These are phyloP conservation scores for Erynnis tages DNA, from an alignment of 2,888 invertebrate species.

Conservation along the genomic window DNA sequence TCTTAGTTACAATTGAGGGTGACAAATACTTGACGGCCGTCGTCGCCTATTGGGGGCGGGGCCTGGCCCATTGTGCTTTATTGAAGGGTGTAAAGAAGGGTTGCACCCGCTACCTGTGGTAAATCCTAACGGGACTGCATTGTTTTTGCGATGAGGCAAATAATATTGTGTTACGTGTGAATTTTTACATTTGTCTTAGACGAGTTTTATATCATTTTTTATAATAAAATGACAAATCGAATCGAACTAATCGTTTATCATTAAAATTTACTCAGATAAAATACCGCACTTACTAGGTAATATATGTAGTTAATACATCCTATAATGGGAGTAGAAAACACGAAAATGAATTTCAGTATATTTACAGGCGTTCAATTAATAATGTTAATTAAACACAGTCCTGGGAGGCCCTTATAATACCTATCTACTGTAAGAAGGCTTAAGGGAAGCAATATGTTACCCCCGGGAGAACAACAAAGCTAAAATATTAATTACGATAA, in stretches of 20 bases:
- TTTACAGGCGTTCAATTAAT: too few relatives aligned
- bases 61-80: slow-evolving; percentile 24
- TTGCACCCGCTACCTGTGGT: slow-evolving; percentile 36
- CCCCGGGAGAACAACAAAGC: too few relatives aligned
- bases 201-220: not conserved
- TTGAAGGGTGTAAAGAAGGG: slow-evolving; percentile 28
- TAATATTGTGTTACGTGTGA: slow-evolving; percentile 20
- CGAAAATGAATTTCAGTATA: too few relatives aligned
- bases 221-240: not conserved
- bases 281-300: too few relatives aligned
- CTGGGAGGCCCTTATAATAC: too few relatives aligned
- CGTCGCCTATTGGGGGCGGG: slow-evolving; percentile 32
- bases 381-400: too few relatives aligned
- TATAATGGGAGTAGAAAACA: too few relatives aligned
- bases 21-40: slow-evolving; percentile 26
- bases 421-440: too few relatives aligned
- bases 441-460: too few relatives aligned
- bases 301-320: too few relatives aligned
- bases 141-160: slow-evolving; percentile 19
- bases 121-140: slow-evolving; percentile 36
- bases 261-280: not conserved
- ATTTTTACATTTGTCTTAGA: not conserved
- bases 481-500: too few relatives aligned
- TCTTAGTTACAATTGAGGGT: slow-evolving; percentile 22
- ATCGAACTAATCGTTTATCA: not conserved